Evolutionary conservation across 2,113 vertebrate genomes (phyloP).

Genomic region (Indri indri): DNA sequence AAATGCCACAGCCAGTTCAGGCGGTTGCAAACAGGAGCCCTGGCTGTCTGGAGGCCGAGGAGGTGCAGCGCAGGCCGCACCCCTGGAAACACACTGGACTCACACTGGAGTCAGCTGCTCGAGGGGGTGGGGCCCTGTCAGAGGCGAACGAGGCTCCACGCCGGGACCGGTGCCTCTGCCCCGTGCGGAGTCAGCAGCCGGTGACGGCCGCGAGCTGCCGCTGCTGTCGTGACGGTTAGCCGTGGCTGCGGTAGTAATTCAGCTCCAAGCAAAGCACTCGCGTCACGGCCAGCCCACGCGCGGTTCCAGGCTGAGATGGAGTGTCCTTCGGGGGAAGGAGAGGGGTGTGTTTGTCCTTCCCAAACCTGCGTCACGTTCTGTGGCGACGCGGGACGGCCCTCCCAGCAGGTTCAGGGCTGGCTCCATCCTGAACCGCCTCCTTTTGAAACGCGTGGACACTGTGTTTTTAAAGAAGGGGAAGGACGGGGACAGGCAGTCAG

Average conservation of each 20-base stretch:
- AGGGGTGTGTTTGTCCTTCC: too few species aligned
- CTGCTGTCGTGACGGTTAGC: accelerated
- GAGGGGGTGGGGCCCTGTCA: neutral
- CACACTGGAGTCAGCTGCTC: neutral
- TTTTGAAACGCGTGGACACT: accelerated
- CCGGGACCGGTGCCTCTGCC: neutral
- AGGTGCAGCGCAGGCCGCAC: accelerated
- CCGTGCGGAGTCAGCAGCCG: too few species aligned
- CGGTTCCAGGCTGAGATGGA: neutral
- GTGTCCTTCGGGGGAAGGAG: too few species aligned
- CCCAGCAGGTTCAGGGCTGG: accelerated
- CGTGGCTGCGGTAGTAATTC: accelerated
- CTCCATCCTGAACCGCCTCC: neutral
- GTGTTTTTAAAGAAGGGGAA: neutral
- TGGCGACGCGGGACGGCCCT: neutral
- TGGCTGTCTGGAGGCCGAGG: neutral
- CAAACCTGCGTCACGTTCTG: neutral
- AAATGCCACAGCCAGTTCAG: neutral
- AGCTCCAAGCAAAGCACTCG: accelerated
- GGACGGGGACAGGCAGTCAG: neutral
- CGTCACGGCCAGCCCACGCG: neutral
- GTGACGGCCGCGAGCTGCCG: too few species aligned
- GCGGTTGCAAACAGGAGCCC: neutral
- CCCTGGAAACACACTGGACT: neutral
- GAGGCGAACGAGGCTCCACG: neutral